phyloP scores from a whole-genome alignment of 1,140 invertebrate species.

The Coelopa frigida region DNA sequence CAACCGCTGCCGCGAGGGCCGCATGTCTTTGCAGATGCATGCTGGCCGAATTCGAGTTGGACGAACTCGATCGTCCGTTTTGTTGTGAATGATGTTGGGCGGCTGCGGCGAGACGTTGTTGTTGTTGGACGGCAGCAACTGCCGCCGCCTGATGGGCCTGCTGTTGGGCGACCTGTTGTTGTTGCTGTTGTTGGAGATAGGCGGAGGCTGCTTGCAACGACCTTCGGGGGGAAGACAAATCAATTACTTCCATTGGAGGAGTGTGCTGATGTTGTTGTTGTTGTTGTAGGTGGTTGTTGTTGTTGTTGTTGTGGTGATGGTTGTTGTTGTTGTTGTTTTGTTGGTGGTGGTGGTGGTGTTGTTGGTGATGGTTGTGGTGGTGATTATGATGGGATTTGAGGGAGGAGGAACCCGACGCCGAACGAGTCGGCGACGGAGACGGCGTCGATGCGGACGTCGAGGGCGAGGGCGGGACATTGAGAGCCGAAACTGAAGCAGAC shows the following conservation, averaged over 20 bases:
- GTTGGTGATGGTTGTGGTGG: too few species aligned
- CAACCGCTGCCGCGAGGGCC: conserved; percentile 23
- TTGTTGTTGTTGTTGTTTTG: too few species aligned
- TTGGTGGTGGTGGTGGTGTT: too few species aligned
- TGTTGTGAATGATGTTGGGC: conserved; percentile 22
- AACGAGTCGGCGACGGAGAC: conserved; percentile 11
- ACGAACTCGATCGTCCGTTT: conserved; percentile 12
- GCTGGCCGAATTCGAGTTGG: conserved; percentile 39
- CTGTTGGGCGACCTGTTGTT: conserved; percentile 24
- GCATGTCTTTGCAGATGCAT: conserved; percentile 45
- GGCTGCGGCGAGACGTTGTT: conserved; percentile 24
- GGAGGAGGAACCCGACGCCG: too few species aligned
- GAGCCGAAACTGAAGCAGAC: neutral
- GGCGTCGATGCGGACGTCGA: conserved; percentile 10
- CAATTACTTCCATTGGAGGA: conserved; percentile 42
- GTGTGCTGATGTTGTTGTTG: conserved; percentile 19
- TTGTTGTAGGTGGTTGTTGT: conserved; percentile 20
- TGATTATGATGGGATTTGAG: too few species aligned
- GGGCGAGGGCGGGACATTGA: conserved; percentile 3
- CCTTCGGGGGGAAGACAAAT: conserved; percentile 45
- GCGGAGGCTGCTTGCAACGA: conserved; percentile 35
- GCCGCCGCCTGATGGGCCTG: conserved; percentile 30
- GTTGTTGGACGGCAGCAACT: conserved; percentile 21
- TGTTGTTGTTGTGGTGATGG: conserved; percentile 14
- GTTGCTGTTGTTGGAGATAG: conserved; percentile 22